Evolutionary conservation across 2,797 vertebrate genomes (phyloP).

Genomic region (Chaunax sp.): DNA sequence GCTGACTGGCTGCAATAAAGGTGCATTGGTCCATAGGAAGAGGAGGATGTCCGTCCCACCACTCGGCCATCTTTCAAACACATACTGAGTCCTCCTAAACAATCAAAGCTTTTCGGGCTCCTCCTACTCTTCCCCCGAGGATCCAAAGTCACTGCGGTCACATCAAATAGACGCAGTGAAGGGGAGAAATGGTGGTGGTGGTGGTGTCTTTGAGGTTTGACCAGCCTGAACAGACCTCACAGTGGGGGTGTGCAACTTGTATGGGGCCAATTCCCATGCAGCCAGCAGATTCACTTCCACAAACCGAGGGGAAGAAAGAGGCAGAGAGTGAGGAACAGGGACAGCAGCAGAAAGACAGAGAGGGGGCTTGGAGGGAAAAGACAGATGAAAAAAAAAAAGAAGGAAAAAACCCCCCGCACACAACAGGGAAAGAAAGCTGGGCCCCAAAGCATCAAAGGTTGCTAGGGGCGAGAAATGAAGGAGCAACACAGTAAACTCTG

Average conservation of each 20-base stretch:
- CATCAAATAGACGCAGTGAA: slow-evolving; percentile 83
- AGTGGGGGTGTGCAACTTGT: slow-evolving; percentile 79
- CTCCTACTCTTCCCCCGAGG: slow-evolving; percentile 62
- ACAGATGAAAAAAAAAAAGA: slow-evolving; percentile 49
- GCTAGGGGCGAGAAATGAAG: slow-evolving; percentile 82
- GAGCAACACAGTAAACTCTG: slow-evolving; percentile 75
- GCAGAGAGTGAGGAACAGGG: slow-evolving; percentile 71
- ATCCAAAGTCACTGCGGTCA: slow-evolving; percentile 76
- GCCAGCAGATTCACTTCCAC: slow-evolving; percentile 76
- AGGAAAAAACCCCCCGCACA: slow-evolving; percentile 23
- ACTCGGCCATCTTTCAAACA: slow-evolving; percentile 75
- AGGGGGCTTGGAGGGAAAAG: slow-evolving; percentile 68
- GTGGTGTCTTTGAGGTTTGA: slow-evolving; percentile 51
- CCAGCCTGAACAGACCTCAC: slow-evolving; percentile 78
- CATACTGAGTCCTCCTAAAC: slow-evolving; percentile 76
- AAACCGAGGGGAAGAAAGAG: slow-evolving; percentile 68
- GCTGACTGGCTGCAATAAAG: slow-evolving; percentile 71
- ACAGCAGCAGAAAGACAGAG: slow-evolving; percentile 67
- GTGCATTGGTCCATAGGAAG: slow-evolving; percentile 69
- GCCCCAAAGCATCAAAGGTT: slow-evolving; percentile 86
- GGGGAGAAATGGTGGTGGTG: slow-evolving; percentile 67
- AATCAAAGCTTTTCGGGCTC: slow-evolving; percentile 73
- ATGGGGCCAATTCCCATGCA: slow-evolving; percentile 80
- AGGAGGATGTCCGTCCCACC: slow-evolving; percentile 79
- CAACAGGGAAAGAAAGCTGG: slow-evolving; percentile 75